Evolutionary conservation across 2,888 invertebrate genomes (phyloP).

Genomic region (Gymnoscelis rufifasciata): DNA sequence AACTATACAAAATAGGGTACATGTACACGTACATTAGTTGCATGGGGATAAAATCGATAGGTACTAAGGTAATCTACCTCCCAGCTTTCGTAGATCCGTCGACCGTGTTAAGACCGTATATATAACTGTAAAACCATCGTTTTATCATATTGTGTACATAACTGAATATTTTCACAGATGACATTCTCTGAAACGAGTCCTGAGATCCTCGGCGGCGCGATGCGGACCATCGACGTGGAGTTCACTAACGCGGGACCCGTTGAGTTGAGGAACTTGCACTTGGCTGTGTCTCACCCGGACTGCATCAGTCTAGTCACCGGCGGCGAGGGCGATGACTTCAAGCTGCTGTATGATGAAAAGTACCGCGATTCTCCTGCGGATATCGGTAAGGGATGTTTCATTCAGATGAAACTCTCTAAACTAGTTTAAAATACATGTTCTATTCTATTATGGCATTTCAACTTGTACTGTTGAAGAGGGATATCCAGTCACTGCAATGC

Average conservation of each 20-base stretch:
- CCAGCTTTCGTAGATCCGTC: no score
- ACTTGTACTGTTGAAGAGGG: no score
- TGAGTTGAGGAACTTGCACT: constrained; percentile 79
- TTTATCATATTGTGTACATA: background rate
- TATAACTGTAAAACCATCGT: no score
- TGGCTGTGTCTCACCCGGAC: constrained; percentile 85
- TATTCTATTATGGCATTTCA: no score
- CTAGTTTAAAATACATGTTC: no score
- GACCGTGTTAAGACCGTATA: no score
- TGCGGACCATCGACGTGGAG: constrained; percentile 83
- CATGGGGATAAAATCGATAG: no score
- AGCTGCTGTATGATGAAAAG: constrained; percentile 56
- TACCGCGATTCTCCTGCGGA: constrained; percentile 73
- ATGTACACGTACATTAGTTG: no score
- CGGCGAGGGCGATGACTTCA: constrained; percentile 42
- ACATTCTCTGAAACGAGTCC: constrained; percentile 83
- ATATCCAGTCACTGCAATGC: no score
- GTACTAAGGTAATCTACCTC: no score
- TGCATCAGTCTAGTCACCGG: constrained; percentile 75
- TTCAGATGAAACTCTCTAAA: no score
- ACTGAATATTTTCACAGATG: constrained; percentile 68
- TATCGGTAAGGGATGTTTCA: constrained; percentile 62
- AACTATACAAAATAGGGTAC: no score
- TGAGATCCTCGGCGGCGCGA: constrained; percentile 86
- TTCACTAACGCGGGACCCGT: constrained; percentile 84